Evolutionary conservation across 2,888 invertebrate genomes (phyloP).

Genomic region (Drosophila phalerata): DNA sequence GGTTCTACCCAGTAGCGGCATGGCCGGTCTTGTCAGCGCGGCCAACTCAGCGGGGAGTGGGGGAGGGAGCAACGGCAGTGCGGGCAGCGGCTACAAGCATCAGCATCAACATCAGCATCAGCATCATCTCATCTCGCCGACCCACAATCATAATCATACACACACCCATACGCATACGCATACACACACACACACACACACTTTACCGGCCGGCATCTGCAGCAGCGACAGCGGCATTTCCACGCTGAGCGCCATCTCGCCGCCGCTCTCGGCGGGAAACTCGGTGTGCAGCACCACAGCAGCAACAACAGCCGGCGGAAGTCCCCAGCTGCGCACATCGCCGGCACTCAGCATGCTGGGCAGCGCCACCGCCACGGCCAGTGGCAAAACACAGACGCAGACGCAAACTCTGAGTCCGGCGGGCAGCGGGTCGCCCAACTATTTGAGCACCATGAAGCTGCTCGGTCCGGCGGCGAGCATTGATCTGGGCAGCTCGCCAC

Average conservation of each 20-base stretch:
- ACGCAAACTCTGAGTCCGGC: slow-evolving; percentile 75
- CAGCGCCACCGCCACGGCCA: slow-evolving; percentile 60
- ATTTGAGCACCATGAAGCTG: slow-evolving; percentile 77
- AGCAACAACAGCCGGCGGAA: slow-evolving; percentile 57
- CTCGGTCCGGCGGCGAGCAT: slow-evolving; percentile 83
- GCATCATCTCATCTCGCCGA: slow-evolving; percentile 76
- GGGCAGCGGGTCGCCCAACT: slow-evolving; percentile 63
- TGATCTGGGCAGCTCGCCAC: slow-evolving; percentile 81
- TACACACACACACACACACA: slow-evolving; percentile 38
- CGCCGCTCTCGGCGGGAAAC: slow-evolving; percentile 70
- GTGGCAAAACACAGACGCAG: slow-evolving; percentile 68
- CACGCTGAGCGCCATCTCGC: slow-evolving; percentile 81
- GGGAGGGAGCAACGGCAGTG: slow-evolving; percentile 29
- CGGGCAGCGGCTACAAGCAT: slow-evolving; percentile 48
- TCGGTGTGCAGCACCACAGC: slow-evolving; percentile 50
- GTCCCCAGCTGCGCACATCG: slow-evolving; percentile 76
- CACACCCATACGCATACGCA: slow-evolving; percentile 7
- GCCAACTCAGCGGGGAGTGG: slow-evolving; percentile 46
- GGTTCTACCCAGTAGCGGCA: slow-evolving; percentile 82
- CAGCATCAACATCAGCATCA: slow-evolving; percentile 48
- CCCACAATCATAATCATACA: slow-evolving; percentile 40
- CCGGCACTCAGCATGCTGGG: slow-evolving; percentile 78
- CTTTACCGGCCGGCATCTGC: slow-evolving; percentile 77
- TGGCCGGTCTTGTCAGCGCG: slow-evolving; percentile 78
- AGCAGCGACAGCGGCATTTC: slow-evolving; percentile 83